phyloP scores from a whole-genome alignment of 2,888 invertebrate genomes.

The Protonemura montana region DNA sequence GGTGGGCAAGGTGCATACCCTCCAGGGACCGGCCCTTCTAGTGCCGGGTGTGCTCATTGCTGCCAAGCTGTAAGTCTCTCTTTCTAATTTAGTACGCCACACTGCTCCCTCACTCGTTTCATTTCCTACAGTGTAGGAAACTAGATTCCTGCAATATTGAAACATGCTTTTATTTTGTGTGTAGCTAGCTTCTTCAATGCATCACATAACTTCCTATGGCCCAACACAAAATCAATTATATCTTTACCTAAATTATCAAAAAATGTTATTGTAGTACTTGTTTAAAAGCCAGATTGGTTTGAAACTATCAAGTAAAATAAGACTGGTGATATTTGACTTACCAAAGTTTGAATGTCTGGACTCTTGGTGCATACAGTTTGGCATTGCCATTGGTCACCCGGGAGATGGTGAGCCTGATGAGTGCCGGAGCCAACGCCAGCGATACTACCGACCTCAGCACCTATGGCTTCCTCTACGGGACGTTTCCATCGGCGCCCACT shows the following conservation, averaged over 20 bases:
- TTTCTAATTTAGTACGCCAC: background rate
- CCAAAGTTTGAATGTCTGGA: too few species aligned
- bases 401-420: slow-evolving; percentile 80
- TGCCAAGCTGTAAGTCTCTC: slow-evolving; percentile 79
- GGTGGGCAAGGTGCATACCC: slow-evolving; percentile 86
- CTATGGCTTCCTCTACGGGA: slow-evolving; percentile 94
- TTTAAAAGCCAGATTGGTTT: too few species aligned
- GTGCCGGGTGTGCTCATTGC: slow-evolving; percentile 87
- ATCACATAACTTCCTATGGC: too few species aligned
- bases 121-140: too few species aligned
- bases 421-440: slow-evolving; percentile 72
- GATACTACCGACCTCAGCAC: slow-evolving; percentile 86
- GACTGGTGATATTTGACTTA: too few species aligned
- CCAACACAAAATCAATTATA: too few species aligned
- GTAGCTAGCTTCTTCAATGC: too few species aligned
- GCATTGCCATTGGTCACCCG: slow-evolving; percentile 85
- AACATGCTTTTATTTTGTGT: too few species aligned
- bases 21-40: slow-evolving; percentile 80
- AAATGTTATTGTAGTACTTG: too few species aligned
- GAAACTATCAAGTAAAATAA: too few species aligned
- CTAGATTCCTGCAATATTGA: too few species aligned
- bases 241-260: too few species aligned
- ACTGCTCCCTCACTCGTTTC: slow-evolving; percentile 9
- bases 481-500: slow-evolving; percentile 95
- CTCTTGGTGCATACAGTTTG: slow-evolving; percentile 62